Evolutionary conservation across 2,888 invertebrate species (phyloP), one percentile per base, ranked within the genome.

Genomic region (Aspidapion aeneum): DNA sequence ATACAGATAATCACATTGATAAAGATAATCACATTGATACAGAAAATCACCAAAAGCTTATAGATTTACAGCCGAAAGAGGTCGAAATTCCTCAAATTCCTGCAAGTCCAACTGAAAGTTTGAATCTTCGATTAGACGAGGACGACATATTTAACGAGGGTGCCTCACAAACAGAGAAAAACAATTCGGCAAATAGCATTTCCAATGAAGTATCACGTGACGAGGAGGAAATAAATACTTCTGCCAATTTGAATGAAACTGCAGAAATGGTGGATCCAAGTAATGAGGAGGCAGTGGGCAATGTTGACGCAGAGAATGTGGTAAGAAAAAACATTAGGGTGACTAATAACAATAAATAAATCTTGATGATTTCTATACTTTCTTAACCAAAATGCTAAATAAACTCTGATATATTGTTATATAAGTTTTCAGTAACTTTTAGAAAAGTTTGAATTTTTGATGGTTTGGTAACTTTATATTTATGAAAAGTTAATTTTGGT

Each of bases 221-320:
- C 3, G 35, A 35, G 3, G 35, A 35, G 12, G 35, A 35, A 7
- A 3, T 19, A 35, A 57, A 57, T 57, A 20, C 51, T 50, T 61
- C 57, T 21, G 56, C 51, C 18, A 55, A 61, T 52, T 20, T 52
- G 55, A 17, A 55, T 21, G 59, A 59, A 49, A 55, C 59, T 9
- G 58, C 35, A 19, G 9, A 3, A 59, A 56, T 35, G 20, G 52
- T 1, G 48, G 50, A 52, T 21, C 35, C 19, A 59, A 18, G 18
- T 21, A 19, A 51, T 35, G 21, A 50, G 52, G 18, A 60, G 58
- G 2, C 57, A 61, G n/a, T 17, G 9, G 59, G 16, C 49, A 58
- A 59, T 60, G 61, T 58, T 48, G 55, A 57, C 52, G 55, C n/a
- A 51, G 59, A 58, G 61, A 59, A 52, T n/a, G n/a, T n/a, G n/a